Conservation (phyloP, 2,113 vertebrate species). For the Daboia siamensis region DNA sequence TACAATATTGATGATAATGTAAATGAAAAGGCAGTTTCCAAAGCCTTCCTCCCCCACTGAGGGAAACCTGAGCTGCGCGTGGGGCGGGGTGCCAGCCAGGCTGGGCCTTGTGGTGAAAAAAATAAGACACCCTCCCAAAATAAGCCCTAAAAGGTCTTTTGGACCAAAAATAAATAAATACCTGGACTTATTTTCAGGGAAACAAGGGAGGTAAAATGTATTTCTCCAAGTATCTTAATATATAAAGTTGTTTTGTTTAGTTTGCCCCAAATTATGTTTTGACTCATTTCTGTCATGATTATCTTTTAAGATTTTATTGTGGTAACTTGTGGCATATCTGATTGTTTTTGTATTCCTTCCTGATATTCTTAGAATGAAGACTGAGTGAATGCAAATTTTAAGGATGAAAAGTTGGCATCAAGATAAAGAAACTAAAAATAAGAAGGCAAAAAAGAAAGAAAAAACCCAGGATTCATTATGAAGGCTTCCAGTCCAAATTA, state of each 20-base stretch:
- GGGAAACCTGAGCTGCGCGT: no score
- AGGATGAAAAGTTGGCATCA: background rate
- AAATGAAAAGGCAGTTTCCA: no score
- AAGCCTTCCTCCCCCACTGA: no score
- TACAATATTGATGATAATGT: no score
- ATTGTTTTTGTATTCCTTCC: background rate
- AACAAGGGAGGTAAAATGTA: background rate
- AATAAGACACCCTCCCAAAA: no score
- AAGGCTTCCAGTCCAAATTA: background rate
- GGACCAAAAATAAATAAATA: no score
- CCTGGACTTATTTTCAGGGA: no score
- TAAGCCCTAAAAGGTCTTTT: no score
- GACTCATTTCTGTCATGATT: background rate
- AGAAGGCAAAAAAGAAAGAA: background rate
- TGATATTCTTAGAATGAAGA: background rate
- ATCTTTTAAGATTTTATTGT: background rate
- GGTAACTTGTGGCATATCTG: background rate
- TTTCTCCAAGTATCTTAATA: background rate
- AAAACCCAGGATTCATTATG: background rate
- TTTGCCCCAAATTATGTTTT: background rate
- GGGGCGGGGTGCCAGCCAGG: no score
- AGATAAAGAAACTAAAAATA: background rate
- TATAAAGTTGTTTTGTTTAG: background rate
- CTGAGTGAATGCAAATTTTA: background rate
- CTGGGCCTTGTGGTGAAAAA: no score